Percentiles rank a stretch among this genome's conserved stretches.
These are phyloP conservation scores for Mus spretus DNA, from an alignment of 2,797 vertebrate genomes.

Conservation along the genomic window DNA sequence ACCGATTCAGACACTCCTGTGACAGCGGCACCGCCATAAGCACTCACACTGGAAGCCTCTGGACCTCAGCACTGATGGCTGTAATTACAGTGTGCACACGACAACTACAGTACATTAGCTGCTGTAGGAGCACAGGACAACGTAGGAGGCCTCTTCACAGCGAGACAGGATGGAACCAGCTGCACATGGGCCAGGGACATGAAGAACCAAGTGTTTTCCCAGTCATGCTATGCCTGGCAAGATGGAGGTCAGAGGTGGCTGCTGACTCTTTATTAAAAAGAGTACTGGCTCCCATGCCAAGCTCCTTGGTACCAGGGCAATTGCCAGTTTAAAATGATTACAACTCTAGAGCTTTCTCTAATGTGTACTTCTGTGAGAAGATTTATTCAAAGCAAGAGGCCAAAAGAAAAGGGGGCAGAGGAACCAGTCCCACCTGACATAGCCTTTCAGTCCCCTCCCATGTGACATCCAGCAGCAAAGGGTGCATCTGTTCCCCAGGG, in stretches of 20 bases:
- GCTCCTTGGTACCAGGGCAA: conserved; percentile 37
- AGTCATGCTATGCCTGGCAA: conserved; percentile 69
- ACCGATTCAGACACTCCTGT: conserved; percentile 89
- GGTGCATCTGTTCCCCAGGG: not conserved
- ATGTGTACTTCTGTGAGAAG: conserved; percentile 51
- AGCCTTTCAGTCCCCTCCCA: conserved; percentile 2
- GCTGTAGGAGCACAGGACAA: conserved; percentile 22
- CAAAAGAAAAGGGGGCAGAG: conserved; percentile 36
- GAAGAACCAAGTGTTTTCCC: not conserved
- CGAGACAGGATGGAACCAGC: not conserved
- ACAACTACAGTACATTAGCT: conserved; percentile 86
- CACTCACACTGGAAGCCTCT: conserved; percentile 83
- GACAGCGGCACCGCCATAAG: conserved; percentile 88
- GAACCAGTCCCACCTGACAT: not conserved
- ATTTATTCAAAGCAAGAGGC: conserved; percentile 47
- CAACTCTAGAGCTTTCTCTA: conserved; percentile 61
- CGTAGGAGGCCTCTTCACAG: not conserved
- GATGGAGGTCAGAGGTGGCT: conserved; percentile 68
- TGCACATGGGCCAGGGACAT: not conserved
- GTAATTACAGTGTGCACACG: conserved; percentile 88
- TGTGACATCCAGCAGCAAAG: not conserved
- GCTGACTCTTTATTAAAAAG: conserved; percentile 72
- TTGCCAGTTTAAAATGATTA: not conserved
- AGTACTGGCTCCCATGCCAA: conserved; percentile 56
- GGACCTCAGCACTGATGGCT: conserved; percentile 87